Percentiles rank a stretch among this genome's conserved stretches.
Evolutionary conservation across 2,888 invertebrate species (phyloP).

Genomic region (Clanis bilineata): DNA sequence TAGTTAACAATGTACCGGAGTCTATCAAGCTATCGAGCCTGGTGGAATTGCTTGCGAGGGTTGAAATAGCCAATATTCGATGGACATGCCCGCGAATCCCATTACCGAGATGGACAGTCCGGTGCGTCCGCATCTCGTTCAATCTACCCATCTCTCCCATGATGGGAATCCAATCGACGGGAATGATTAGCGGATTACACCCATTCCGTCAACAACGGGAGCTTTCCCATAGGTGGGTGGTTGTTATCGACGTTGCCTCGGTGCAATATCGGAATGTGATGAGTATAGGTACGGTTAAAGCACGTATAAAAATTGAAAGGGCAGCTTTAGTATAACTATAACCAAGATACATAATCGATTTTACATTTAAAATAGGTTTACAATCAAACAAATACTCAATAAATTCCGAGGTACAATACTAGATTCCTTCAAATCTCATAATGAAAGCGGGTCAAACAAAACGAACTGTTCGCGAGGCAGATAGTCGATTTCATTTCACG

Average conservation of each 20-base stretch:
- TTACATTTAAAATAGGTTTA: too few relatives aligned
- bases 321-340: neutral
- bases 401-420: neutral
- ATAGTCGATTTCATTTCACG: slow-evolving; percentile 12
- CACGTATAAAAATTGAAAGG: too few relatives aligned
- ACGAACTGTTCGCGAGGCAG: slow-evolving; percentile 7
- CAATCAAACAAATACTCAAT: neutral
- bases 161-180: slow-evolving; percentile 8
- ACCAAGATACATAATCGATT: neutral
- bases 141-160: slow-evolving; percentile 7
- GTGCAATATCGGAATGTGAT: neutral
- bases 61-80: slow-evolving; percentile 6
- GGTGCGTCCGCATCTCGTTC: slow-evolving; percentile 3
- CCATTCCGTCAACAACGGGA: neutral
- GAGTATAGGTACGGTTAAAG: neutral
- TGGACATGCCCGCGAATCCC: slow-evolving; percentile 7
- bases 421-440: slow-evolving; percentile 7
- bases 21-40: slow-evolving; percentile 1
- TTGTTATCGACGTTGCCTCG: neutral
- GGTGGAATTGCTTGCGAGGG: neutral
- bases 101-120: slow-evolving; percentile 6
- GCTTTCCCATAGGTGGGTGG: neutral
- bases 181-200: slow-evolving; percentile 4
- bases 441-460: slow-evolving; percentile 5
- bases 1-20: neutral